Evolutionary conservation across 2,797 vertebrate genomes (phyloP), one percentile per base, ranked within the genome.

Genomic region (Remorina albescens): DNA sequence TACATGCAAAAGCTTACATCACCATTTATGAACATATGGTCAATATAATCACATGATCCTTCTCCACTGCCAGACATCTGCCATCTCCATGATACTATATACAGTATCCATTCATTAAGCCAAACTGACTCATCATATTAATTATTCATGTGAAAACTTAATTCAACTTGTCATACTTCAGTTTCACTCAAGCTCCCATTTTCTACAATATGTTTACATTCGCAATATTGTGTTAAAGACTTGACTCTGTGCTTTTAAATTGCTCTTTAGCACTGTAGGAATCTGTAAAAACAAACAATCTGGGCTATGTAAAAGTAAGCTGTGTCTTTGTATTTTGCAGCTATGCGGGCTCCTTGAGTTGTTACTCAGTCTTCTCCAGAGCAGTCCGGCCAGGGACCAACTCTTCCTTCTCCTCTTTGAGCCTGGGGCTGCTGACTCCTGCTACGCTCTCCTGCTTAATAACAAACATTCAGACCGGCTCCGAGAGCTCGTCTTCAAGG

Each of bases 351-450:
- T 99, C 78, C 89, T 99, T 92, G 96, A 97, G 2, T 32, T 99
- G 77, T 83, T 99, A 61, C 91, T 96, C 81, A 94, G 87, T 81
- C 95, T 99, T 0, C 95, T 99, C 26, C 96, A 95, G 90, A 96
- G 91, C 83, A 96, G 96, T 50, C 94, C 94, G 15, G 93, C 93
- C 18, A 93, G 95, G 54, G 98, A 98, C 74, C 98, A 99, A 71
- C 94, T 99, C 83, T 98, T 97, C 88, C 93, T 99, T 82, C 88
- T 99, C 63, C 95, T 99, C 49, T 99, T 97, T 76, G 98, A 99
- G 84, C 96, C 97, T 0, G 95, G 96, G 6, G 96, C 95, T 4
- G 97, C 96, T 32, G 98, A 99, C 87, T 97, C 96, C 87, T 96
- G 97, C 86, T 99, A 99, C 51, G 94, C 96, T 42, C 91, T 99